A percentile compares a stretch with the other conserved stretches of the same genome.
phyloP scores from a whole-genome alignment of 2,113 vertebrate genomes.

The Neodon shergylaensis region DNA sequence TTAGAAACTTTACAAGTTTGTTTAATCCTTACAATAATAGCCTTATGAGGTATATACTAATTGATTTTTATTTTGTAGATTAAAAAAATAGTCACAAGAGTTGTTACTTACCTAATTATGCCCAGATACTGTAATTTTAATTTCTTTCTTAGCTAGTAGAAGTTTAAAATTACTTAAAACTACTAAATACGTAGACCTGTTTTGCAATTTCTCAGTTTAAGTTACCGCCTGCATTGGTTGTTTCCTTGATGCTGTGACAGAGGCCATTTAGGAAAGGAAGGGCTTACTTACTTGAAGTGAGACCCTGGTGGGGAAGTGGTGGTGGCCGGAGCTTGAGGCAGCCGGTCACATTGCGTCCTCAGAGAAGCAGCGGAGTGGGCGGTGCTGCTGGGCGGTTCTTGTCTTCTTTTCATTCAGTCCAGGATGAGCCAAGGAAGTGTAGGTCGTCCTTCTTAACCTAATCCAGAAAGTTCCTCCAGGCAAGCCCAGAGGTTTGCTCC shows the following conservation, averaged over 20 bases:
- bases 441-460: not conserved
- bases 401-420: not conserved
- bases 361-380: not conserved
- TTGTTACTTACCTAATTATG: not conserved
- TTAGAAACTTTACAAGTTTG: not conserved
- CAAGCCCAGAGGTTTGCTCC: not conserved
- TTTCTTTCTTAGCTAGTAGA: not conserved
- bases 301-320: not conserved
- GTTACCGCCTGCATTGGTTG: not conserved
- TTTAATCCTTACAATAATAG: not conserved
- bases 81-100: not conserved
- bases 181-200: not conserved
- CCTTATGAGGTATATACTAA: not conserved
- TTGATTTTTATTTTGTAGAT: not conserved
- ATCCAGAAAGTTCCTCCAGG: not conserved
- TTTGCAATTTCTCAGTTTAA: not conserved
- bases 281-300: not conserved
- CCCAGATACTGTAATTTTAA: not conserved
- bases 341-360: not conserved
- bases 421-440: not conserved
- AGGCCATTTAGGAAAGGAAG: not conserved
- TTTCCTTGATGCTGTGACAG: not conserved
- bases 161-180: not conserved
- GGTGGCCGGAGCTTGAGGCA: not conserved
- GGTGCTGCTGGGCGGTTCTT: not conserved